Percentiles rank a stretch among this genome's conserved stretches.
phyloP scores from a whole-genome alignment of 2,797 vertebrate genomes.

The Agapornis canus region DNA sequence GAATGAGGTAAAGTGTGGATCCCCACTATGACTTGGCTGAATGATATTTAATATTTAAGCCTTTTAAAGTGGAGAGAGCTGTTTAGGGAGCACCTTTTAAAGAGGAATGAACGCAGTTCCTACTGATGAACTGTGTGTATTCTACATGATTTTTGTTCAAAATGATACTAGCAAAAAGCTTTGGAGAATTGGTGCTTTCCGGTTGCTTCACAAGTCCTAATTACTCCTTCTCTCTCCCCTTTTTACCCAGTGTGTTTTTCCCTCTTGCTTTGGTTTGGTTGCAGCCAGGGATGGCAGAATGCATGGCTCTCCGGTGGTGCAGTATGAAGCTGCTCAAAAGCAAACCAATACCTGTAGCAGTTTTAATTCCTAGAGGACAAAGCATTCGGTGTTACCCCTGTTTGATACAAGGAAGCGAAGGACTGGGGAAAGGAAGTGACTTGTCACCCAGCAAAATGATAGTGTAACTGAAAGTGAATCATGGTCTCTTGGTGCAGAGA shows the following conservation, averaged over 20 bases:
- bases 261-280: neutral
- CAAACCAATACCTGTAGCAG: neutral
- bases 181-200: neutral
- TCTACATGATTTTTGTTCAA: neutral
- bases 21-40: neutral
- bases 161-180: neutral
- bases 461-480: neutral
- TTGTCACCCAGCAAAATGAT: neutral
- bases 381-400: neutral
- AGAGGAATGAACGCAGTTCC: neutral
- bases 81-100: neutral
- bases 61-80: neutral
- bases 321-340: neutral
- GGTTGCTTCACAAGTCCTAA: neutral
- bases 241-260: neutral
- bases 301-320: neutral
- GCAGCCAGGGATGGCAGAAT: neutral
- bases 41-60: constrained; percentile 36
- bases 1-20: neutral
- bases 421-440: neutral
- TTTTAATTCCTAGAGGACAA: neutral
- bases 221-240: neutral
- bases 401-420: neutral
- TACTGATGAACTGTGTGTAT: neutral
- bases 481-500: neutral